Evolutionary conservation across 2,113 vertebrate species (phyloP), one percentile per base, ranked within the genome.

Genomic region (Asarcornis scutulata): DNA sequence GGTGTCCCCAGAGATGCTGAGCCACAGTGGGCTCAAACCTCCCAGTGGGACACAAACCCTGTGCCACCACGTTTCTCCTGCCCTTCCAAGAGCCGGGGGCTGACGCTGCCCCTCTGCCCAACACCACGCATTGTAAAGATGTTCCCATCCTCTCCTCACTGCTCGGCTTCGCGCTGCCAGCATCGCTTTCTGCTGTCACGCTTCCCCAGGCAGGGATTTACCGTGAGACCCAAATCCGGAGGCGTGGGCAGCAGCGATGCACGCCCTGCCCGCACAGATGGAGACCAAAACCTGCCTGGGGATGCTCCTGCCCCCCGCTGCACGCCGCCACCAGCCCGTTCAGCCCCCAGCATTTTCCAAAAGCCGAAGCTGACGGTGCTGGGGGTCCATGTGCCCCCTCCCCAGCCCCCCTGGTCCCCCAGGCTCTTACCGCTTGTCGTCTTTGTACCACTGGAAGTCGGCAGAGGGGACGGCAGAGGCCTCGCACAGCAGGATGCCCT

Each of bases 401-500:
- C 10, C 62, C 38, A 40, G 17, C 38, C 62, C 36, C 62, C 7
- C 3, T 38, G 36, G 26, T 26, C 27, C 11, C 62, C 13, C 8
- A 0, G n/a, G 50, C 21, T 64, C 62, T 77, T 98, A 99, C 99
- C 99, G 97, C 96, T 98, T 99, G 95, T 99, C 99, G 5, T 99
- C 99, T 97, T 99, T 99, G 97, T 99, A 99, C 99, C 99, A 99
- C 97, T 99, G 98, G 96, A 99, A 99, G 46, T 99, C 97, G 6
- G 99, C 99, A 1, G 98, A 98, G 21, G 99, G 99, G 31, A 99
- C 99, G 0, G 99, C 99, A 0, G 99, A 98, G 4, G 99, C 99
- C 92, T 99, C 99, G 5, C 99, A 99, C 83, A 98, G 98, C 91
- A 99, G 96, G 34, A 98, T 98, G 38, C 99, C 99, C 85, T 97